Percentiles rank a stretch among this genome's conserved stretches.
These are phyloP conservation scores for Gasterosteus nipponicus DNA, from an alignment of 2,113 vertebrate genomes.

Conservation along the genomic window DNA sequence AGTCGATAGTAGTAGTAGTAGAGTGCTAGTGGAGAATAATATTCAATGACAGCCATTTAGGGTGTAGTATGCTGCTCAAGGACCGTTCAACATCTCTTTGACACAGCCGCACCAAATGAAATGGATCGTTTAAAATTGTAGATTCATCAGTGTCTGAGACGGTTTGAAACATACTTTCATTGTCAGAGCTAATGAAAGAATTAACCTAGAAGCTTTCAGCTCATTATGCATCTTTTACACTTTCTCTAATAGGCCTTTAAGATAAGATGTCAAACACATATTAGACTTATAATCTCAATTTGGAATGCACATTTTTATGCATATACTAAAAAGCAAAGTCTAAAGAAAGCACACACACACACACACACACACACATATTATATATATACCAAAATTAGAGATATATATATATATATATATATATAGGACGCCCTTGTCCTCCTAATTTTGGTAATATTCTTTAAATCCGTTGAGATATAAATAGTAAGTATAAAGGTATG, in stretches of 20 bases:
- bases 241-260: constrained; percentile 54
- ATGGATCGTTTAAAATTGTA: not conserved
- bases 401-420: too few species aligned
- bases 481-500: not conserved
- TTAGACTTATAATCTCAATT: too few species aligned
- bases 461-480: not conserved
- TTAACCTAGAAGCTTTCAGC: constrained; percentile 33
- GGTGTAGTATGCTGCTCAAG: not conserved
- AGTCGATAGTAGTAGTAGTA: too few species aligned
- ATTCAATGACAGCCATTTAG: not conserved
- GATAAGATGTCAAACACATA: not conserved
- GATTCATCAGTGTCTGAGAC: not conserved
- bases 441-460: constrained; percentile 9
- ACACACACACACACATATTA: not conserved
- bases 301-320: constrained; percentile 16
- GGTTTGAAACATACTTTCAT: too few species aligned
- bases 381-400: too few species aligned
- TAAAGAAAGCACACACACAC: not conserved
- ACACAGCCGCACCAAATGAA: not conserved
- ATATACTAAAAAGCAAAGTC: not conserved
- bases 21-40: too few species aligned
- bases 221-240: constrained; percentile 47
- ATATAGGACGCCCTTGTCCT: not conserved
- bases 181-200: constrained; percentile 53
- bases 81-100: not conserved